Percentiles rank a stretch among this genome's conserved stretches.
phyloP scores from a whole-genome alignment of 2,113 vertebrate genomes.

The Salvator merianae region DNA sequence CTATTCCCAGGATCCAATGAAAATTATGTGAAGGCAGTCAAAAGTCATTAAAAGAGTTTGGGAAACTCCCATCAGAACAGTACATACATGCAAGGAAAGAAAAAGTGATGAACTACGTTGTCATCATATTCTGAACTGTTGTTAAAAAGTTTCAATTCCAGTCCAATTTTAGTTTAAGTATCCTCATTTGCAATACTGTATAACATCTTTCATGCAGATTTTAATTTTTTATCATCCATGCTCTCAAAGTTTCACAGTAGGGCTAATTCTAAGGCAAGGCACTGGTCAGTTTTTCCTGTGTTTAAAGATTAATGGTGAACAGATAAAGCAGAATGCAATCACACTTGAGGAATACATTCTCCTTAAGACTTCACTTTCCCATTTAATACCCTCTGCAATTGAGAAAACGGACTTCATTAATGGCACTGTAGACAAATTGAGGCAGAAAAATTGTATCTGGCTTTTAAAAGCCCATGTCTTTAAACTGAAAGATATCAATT shows the following conservation, averaged over 20 bases:
- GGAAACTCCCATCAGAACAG: background rate
- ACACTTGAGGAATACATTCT: background rate
- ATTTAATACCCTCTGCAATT: slow-evolving; percentile 48
- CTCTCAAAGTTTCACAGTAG: background rate
- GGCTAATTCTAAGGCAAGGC: background rate
- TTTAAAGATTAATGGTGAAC: background rate
- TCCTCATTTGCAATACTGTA: background rate
- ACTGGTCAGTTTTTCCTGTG: background rate
- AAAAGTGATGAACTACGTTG: background rate
- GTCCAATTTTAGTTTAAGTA: slow-evolving; percentile 6
- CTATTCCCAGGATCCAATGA: background rate
- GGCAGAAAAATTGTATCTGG: slow-evolving; percentile 56
- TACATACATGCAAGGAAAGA: background rate
- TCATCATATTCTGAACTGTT: background rate
- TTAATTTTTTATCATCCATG: background rate
- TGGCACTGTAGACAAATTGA: slow-evolving; percentile 59
- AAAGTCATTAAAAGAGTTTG: background rate
- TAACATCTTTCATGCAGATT: background rate
- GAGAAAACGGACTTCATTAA: slow-evolving; percentile 57
- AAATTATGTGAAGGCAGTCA: background rate
- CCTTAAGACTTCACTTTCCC: slow-evolving; percentile 42
- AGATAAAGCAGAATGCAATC: slow-evolving; percentile 42
- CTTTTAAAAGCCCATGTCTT: slow-evolving; percentile 61
- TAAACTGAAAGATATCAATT: slow-evolving; percentile 69
- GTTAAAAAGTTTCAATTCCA: background rate